These are phyloP conservation scores for Nemurella pictetii DNA, from an alignment of 2,888 invertebrate species.

Conservation along the genomic window DNA sequence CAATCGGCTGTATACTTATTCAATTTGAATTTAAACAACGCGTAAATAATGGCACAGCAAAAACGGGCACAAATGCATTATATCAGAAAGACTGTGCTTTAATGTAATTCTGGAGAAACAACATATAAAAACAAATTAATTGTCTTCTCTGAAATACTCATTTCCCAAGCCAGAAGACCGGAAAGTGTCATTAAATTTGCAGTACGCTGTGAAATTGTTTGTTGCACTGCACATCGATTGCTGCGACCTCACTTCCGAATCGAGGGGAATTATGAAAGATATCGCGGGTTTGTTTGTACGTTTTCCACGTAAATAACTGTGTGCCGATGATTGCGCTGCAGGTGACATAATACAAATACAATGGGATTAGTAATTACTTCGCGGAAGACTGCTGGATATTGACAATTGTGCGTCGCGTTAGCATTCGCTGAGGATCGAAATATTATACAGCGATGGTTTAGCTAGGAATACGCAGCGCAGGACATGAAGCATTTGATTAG, in stretches of 20 bases:
- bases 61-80: too few species aligned
- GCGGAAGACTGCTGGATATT: too few species aligned
- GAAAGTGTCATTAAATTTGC: background rate
- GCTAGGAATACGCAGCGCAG: too few species aligned
- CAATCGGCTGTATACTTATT: too few species aligned
- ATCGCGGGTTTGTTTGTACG: background rate
- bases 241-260: background rate
- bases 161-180: background rate
- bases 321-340: background rate
- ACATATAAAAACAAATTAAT: background rate
- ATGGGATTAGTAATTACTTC: background rate
- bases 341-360: background rate
- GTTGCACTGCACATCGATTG: background rate
- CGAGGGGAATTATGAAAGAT: background rate
- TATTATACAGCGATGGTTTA: too few species aligned
- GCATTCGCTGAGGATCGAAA: too few species aligned
- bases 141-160: background rate
- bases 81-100: too few species aligned
- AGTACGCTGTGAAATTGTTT: background rate
- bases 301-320: background rate
- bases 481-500: too few species aligned
- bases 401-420: too few species aligned
- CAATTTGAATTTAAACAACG: too few species aligned
- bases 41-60: too few species aligned
- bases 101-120: background rate